Evolutionary conservation across 2,888 invertebrate species (phyloP).

Genomic region (Chalcis sispes): DNA sequence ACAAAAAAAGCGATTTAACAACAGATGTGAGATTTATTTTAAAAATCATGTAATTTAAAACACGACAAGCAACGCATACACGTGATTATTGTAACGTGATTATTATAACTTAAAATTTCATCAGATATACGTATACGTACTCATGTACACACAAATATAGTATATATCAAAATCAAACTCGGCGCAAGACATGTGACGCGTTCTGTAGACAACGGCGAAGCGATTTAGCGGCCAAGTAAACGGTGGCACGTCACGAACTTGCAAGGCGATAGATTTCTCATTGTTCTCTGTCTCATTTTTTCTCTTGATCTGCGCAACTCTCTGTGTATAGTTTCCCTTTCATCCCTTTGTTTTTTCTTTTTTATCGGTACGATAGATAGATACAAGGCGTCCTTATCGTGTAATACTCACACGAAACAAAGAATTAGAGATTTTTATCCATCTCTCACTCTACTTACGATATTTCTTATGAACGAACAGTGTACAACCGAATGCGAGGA

Average conservation of each 20-base stretch:
- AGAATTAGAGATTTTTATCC: slow-evolving; percentile 50
- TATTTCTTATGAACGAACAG: too few species aligned
- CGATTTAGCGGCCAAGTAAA: slow-evolving; percentile 36
- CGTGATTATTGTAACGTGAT: slow-evolving; percentile 42
- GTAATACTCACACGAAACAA: slow-evolving; percentile 25
- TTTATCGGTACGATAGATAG: slow-evolving; percentile 16
- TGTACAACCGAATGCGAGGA: too few species aligned
- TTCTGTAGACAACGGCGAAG: slow-evolving; percentile 25
- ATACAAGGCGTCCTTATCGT: slow-evolving; percentile 26
- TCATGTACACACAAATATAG: slow-evolving; percentile 37
- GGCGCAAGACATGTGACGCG: too few species aligned
- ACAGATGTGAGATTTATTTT: slow-evolving; percentile 1
- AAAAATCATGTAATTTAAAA: slow-evolving; percentile 18
- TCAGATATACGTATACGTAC: slow-evolving; percentile 34
- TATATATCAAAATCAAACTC: too few species aligned
- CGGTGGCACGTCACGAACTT: slow-evolving; percentile 41
- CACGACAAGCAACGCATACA: not conserved
- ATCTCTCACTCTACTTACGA: too few species aligned
- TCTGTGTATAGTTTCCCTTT: slow-evolving; percentile 1
- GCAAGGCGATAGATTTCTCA: slow-evolving; percentile 9
- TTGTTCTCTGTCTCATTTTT: not conserved
- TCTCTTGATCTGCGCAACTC: not conserved
- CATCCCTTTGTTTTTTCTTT: not conserved
- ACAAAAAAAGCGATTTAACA: too few species aligned
- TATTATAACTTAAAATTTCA: slow-evolving; percentile 42